These are phyloP conservation scores for Lycaon pictus DNA, from an alignment of 2,113 vertebrate species.

Conservation along the genomic window DNA sequence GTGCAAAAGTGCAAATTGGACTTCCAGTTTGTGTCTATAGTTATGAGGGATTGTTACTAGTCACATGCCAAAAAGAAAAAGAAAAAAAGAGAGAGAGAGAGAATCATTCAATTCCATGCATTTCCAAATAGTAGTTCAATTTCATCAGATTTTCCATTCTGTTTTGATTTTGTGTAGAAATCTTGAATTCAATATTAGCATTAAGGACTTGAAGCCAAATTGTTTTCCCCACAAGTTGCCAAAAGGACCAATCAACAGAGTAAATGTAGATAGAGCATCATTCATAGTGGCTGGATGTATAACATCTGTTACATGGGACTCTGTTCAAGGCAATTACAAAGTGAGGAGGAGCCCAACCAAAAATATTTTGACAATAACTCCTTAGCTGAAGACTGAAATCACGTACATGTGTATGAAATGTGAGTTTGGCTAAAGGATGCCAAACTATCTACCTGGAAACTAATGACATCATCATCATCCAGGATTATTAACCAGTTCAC, in stretches of 20 bases:
- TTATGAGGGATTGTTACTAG: neutral
- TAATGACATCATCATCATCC: neutral
- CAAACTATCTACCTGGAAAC: neutral
- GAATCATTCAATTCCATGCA: neutral
- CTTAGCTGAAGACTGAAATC: neutral
- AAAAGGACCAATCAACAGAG: neutral
- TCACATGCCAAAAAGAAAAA: neutral
- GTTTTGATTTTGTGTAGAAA: neutral
- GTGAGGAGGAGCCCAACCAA: neutral
- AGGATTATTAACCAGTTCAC: neutral
- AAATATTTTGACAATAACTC: neutral
- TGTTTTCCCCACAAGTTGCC: neutral
- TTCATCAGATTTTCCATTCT: neutral
- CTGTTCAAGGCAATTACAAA: neutral
- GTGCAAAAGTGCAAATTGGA: neutral
- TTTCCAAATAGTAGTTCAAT: neutral
- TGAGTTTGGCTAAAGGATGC: neutral
- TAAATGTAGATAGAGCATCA: neutral
- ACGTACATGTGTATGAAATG: neutral
- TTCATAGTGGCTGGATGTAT: neutral
- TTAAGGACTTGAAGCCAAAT: neutral
- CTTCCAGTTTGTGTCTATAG: neutral
- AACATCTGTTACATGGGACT: neutral
- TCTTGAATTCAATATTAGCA: neutral
- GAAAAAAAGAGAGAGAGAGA: too few relatives aligned